A percentile compares a stretch with the other conserved stretches of the same genome.
Conservation (phyloP, 2,888 invertebrate species). For the Perizoma affinitatum region DNA sequence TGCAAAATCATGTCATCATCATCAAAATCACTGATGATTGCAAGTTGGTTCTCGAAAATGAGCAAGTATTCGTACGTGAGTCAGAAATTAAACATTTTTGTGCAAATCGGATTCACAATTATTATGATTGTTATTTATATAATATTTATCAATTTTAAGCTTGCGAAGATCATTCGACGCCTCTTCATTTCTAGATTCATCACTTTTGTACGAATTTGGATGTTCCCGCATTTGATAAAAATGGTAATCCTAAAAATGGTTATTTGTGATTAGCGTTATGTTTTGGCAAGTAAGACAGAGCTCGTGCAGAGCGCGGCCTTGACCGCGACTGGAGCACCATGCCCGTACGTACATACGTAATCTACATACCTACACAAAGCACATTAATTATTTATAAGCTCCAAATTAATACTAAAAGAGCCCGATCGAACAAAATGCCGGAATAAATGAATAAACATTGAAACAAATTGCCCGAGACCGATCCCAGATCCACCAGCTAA, state of each 20-base stretch:
- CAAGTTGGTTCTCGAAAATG: conserved; percentile 3
- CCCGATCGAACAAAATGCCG: conserved; percentile 63
- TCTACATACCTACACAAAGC: conserved; percentile 53
- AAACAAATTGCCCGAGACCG: conserved; percentile 66
- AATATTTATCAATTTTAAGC: conserved; percentile 32
- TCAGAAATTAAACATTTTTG: conserved; percentile 40
- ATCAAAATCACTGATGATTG: conserved; percentile 14
- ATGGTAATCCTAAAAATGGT: background rate
- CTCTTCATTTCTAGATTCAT: conserved; percentile 28
- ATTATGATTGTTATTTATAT: conserved; percentile 33
- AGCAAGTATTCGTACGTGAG: conserved; percentile 35
- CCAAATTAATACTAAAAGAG: conserved; percentile 75
- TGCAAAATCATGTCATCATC: background rate
- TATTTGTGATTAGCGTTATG: background rate
- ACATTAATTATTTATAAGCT: conserved; percentile 77
- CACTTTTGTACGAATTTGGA: conserved; percentile 11
- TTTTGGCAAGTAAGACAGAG: conserved; percentile 35
- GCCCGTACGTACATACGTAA: conserved; percentile 56
- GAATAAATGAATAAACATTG: conserved; percentile 77
- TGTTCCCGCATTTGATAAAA: conserved; percentile 16
- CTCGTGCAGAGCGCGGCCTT: conserved; percentile 63
- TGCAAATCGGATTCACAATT: conserved; percentile 27
- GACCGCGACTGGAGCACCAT: conserved; percentile 61
- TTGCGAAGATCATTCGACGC: conserved; percentile 30
- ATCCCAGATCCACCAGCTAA: conserved; percentile 42